Conservation (phyloP, 2,113 vertebrate genomes). For the Tragelaphus imberbis region DNA sequence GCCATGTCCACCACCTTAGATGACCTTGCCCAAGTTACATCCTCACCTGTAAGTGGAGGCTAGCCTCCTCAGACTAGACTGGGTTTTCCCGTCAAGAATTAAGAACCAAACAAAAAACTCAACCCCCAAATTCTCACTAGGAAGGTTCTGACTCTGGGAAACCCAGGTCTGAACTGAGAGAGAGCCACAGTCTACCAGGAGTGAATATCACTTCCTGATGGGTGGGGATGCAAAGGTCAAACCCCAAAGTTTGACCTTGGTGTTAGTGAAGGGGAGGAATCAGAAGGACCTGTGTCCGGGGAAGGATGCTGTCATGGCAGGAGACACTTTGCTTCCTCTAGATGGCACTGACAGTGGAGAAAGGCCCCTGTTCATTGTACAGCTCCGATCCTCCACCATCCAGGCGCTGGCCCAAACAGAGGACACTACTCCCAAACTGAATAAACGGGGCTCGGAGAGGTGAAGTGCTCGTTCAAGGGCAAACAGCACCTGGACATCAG, state of each 20-base stretch:
- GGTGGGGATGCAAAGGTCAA: neutral
- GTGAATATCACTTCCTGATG: neutral
- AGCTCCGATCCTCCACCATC: neutral
- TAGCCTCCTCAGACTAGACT: neutral
- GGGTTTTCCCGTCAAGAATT: neutral
- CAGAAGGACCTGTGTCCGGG: neutral
- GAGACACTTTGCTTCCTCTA: neutral
- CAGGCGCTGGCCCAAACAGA: neutral
- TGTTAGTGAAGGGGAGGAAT: neutral
- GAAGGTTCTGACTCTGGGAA: neutral
- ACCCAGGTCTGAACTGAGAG: neutral
- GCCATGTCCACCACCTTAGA: neutral
- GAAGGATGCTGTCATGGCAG: neutral
- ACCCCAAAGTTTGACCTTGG: neutral
- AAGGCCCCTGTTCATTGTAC: neutral
- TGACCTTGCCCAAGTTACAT: neutral
- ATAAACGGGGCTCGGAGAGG: neutral
- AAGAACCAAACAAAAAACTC: neutral
- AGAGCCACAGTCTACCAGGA: neutral
- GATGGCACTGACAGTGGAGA: neutral
- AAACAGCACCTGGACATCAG: neutral
- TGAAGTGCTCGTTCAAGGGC: neutral
- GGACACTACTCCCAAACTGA: neutral
- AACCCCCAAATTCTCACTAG: neutral
- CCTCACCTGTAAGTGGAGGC: neutral